These are phyloP conservation scores for Hipparchia sbordonii DNA, from an alignment of 2,888 invertebrate species.

Conservation along the genomic window DNA sequence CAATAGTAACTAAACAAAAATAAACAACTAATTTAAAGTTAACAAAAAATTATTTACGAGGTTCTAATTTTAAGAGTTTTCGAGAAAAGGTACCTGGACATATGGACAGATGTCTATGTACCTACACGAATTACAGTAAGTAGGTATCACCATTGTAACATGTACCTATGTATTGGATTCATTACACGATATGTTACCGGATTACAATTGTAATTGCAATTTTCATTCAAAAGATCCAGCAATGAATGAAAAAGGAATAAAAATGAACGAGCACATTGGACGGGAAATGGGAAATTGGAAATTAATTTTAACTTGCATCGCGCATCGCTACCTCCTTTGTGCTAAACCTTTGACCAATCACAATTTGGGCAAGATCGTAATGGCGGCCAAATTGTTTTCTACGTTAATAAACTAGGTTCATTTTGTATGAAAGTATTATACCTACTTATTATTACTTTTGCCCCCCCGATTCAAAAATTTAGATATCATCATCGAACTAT, in stretches of 20 bases:
- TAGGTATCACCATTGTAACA: not conserved
- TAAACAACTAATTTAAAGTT: too few species aligned
- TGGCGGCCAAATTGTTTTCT: conserved; percentile 19
- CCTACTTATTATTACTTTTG: not conserved
- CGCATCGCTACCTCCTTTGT: conserved; percentile 54
- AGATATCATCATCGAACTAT: too few species aligned
- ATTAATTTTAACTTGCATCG: conserved; percentile 61
- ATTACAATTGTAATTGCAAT: conserved; percentile 26
- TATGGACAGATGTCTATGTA: too few species aligned
- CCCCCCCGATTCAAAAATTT: too few species aligned
- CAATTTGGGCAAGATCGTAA: conserved; percentile 32
- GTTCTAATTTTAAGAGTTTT: too few species aligned
- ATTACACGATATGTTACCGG: conserved; percentile 18
- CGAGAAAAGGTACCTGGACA: too few species aligned
- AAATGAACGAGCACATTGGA: conserved; percentile 43
- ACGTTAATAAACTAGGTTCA: not conserved
- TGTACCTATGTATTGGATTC: not conserved
- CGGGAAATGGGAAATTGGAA: conserved; percentile 64
- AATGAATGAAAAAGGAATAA: conserved; percentile 24
- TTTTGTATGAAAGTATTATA: not conserved
- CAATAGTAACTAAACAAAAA: too few species aligned
- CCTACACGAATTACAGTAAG: too few species aligned
- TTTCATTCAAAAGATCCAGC: conserved; percentile 25
- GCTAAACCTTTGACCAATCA: conserved; percentile 40
- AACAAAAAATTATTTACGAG: too few species aligned